phyloP scores from a whole-genome alignment of 2,888 invertebrate species.

The Lamproptera curius region DNA sequence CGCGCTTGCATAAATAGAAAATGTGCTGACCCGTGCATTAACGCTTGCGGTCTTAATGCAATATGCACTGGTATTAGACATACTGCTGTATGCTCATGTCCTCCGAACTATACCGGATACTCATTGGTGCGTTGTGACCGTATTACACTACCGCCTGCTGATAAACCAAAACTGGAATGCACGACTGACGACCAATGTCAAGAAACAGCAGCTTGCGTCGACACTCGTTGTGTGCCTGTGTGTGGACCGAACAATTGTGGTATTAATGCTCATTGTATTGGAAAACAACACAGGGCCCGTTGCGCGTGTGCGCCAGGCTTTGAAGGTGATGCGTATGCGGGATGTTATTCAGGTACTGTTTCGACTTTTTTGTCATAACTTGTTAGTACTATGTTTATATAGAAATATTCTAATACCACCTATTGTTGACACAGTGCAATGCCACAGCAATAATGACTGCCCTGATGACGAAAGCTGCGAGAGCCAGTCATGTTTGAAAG shows the following conservation, averaged over 20 bases:
- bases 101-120: conserved; percentile 85
- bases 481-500: conserved; percentile 87
- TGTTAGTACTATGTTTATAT: no score
- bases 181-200: conserved; percentile 86
- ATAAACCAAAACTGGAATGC: conserved; percentile 85
- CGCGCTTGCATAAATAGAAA: conserved; percentile 89
- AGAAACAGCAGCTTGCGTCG: conserved; percentile 89
- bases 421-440: conserved; percentile 81
- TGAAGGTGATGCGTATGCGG: conserved; percentile 89
- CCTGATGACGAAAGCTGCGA: conserved; percentile 89
- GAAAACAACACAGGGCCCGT: conserved; percentile 87
- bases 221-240: conserved; percentile 85
- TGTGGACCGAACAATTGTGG: conserved; percentile 87
- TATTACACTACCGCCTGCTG: conserved; percentile 41
- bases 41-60: conserved; percentile 90
- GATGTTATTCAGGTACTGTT: conserved; percentile 83
- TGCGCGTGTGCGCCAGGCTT: conserved; percentile 90
- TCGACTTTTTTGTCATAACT: conserved; percentile 1
- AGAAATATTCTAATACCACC: no score
- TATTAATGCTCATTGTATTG: conserved; percentile 86
- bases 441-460: conserved; percentile 91
- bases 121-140: conserved; percentile 85
- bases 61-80: conserved; percentile 86
- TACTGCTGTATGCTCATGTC: conserved; percentile 90
- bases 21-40: conserved; percentile 90